Percentiles rank a stretch among this genome's conserved stretches.
Conservation (phyloP, 30 jellyfish, hydroid and myxozoan species). For the Aurelia sp. region DNA sequence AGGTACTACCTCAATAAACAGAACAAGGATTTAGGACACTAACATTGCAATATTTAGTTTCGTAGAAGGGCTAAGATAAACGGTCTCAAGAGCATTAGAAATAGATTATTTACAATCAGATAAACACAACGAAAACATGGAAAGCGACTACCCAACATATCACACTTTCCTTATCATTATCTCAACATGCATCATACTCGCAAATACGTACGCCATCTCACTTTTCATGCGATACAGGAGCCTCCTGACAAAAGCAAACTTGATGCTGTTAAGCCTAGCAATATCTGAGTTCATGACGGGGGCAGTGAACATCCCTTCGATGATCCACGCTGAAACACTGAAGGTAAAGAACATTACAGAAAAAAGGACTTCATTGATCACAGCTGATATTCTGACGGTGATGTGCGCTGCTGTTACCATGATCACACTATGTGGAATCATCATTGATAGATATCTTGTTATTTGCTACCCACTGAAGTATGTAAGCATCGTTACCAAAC, state of each 20-base stretch:
- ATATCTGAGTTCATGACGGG: conserved; percentile 76
- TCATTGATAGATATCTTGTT: conserved; percentile 50
- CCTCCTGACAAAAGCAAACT: conserved; percentile 49
- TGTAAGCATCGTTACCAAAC: conserved; percentile 57
- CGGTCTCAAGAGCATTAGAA: no score
- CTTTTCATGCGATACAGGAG: conserved; percentile 62
- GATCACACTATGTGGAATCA: conserved; percentile 62
- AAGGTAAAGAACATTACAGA: conserved; percentile 1
- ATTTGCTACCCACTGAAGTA: conserved; percentile 61
- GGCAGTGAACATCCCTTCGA: conserved; percentile 52
- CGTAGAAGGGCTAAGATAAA: no score
- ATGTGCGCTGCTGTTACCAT: conserved; percentile 64
- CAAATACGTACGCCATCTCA: conserved; percentile 53
- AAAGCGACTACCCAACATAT: conserved; percentile 10
- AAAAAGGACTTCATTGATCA: neutral
- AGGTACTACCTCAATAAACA: no score
- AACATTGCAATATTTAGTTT: no score
- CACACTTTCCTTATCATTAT: conserved; percentile 24
- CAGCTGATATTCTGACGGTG: conserved; percentile 57
- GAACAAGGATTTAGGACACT: no score
- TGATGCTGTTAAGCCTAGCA: conserved; percentile 63
- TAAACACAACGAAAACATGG: conserved; percentile 1
- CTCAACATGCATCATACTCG: conserved; percentile 26
- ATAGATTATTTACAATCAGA: no score
- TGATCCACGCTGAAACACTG: conserved; percentile 32